Evolutionary conservation across 2,113 vertebrate genomes (phyloP), one percentile per base, ranked within the genome.

Genomic region (Garra rufa): DNA sequence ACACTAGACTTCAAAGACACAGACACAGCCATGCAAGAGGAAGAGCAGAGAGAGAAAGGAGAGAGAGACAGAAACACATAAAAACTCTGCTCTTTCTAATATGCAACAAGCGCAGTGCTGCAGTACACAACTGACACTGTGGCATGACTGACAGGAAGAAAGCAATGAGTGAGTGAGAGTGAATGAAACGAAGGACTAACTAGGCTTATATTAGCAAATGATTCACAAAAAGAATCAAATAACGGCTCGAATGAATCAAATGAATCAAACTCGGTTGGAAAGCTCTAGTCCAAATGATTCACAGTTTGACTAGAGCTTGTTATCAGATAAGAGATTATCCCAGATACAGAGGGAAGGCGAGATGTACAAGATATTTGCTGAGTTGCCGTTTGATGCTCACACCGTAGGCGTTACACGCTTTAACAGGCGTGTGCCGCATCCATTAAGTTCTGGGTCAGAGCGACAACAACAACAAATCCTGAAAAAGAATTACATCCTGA

Each of bases 1-100:
- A 88, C 83, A 90, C 85, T 88, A 89, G 86, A 91, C 90, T 87
- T 90, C 87, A 89, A 90, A 91, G 88, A 80, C 74, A 76, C 28
- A 52, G 69, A 76, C 69, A 48, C 59, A 70, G 59, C 67, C 61
- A 61, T 78, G 55, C 73, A 75, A 83, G 63, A 87, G 55, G 84
- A 44, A 57, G 38, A 30, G 55, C 30, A 83, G 43, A 85, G 13
- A 34, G 9, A 50, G 34, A 44, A 38, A 14, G 1, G 44, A 46
- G 44, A 46, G 44, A 46, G 44, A 46, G 44, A 46, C 10, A 44
- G 77, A 9, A 24, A 79, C 14, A 26, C 24, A 77, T 41, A 59
- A 57, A 41, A 24, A 17, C n/a, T 59, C 52, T 24, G 38, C 69
- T 71, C 67, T 46, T 13, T 24, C 46, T 61, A 28, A 44, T 38